Evolutionary conservation across 2,888 invertebrate species (phyloP), one percentile per base, ranked within the genome.

Genomic region (Amiota minor): DNA sequence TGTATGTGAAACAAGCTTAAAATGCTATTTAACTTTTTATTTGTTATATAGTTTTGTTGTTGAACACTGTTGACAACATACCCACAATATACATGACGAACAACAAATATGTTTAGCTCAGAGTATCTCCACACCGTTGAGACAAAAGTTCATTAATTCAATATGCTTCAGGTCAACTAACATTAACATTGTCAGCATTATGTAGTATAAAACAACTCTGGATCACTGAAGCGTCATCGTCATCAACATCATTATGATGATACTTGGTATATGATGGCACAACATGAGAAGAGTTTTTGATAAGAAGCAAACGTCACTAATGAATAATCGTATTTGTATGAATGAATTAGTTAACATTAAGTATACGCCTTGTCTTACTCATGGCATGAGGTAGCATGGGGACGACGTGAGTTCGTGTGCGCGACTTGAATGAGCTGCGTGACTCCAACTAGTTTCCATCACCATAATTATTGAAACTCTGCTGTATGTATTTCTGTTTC

Each of bases 261-360:
- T 73, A 71, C 56, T 62, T 68, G 69, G 35, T 35, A 72, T 20
- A 59, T 59, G 20, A 50, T 50, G 53, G 14, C 53, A 20, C 6
- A 18, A 8, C 0, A 35, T 35, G 35, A 35, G 77, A 67, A 69
- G 67, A 76, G 59, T 59, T 59, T 11, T 20, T 74, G 71, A 71
- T 65, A 23, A 56, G 35, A 73, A 70, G 35, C 69, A 75, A 59
- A 59, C 47, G 53, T 6, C 55, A 72, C 46, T 72, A 68, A 72
- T 72, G 74, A 23, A 72, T 75, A 74, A 72, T 53, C 72, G 71
- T 74, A 49, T 75, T 74, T 79, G 53, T 77, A 78, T 81, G 77
- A 81, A 86, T 84, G 83, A 83, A 83, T 83, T 84, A 84, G 81
- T 81, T 84, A 75, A 72, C 83, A 83, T 86, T 86, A 86, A 83